These are phyloP conservation scores for Lerema accius DNA, from an alignment of 1,140 invertebrate species.

Conservation along the genomic window DNA sequence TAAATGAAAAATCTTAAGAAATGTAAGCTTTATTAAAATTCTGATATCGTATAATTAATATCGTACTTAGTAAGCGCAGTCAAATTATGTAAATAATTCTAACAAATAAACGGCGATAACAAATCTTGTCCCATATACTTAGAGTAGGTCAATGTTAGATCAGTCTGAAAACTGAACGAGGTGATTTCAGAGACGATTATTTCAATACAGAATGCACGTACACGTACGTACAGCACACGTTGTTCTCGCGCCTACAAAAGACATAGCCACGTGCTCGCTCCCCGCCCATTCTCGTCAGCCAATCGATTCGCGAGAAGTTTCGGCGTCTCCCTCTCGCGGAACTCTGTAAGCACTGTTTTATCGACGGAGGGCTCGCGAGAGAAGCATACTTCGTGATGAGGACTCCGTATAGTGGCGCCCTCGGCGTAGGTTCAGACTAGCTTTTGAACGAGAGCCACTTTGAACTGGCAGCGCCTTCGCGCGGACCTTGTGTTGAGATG, in stretches of 20 bases:
- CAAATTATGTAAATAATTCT: no score
- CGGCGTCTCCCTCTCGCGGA: conserved; percentile 58
- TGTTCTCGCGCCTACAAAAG: conserved; percentile 57
- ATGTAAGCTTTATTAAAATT: no score
- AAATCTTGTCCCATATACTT: conserved; percentile 15
- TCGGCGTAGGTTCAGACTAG: conserved; percentile 44
- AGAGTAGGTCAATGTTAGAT: conserved; percentile 20
- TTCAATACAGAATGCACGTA: not conserved
- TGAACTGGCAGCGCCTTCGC: conserved; percentile 58
- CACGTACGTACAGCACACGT: not conserved
- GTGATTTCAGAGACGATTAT: conserved; percentile 41
- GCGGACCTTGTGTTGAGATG: conserved; percentile 61
- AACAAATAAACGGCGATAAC: no score
- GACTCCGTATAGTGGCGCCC: conserved; percentile 76
- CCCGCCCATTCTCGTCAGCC: conserved; percentile 72
- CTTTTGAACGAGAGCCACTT: conserved; percentile 46
- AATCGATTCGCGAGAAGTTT: conserved; percentile 68
- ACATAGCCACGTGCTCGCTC: conserved; percentile 69
- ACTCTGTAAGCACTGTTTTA: conserved; percentile 58
- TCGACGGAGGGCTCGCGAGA: conserved; percentile 72
- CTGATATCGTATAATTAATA: no score
- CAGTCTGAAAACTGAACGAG: conserved; percentile 10
- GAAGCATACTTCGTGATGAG: conserved; percentile 59
- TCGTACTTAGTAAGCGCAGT: no score
- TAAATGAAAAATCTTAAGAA: no score